Percentiles rank a stretch among this genome's conserved stretches.
These are phyloP conservation scores for Scaptomyza pallida DNA, from an alignment of 1,140 invertebrate genomes.

Conservation along the genomic window DNA sequence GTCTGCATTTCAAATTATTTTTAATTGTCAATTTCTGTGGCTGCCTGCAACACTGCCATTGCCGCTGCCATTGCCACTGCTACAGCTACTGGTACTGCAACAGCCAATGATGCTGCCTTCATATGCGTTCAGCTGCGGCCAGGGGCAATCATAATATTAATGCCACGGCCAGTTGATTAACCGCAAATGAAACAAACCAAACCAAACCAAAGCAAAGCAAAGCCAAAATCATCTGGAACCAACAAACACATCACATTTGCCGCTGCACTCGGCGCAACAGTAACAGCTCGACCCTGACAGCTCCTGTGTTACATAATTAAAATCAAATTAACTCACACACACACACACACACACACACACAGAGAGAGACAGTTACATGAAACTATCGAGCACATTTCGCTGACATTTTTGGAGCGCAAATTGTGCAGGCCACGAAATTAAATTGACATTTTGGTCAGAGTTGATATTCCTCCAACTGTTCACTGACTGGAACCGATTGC, in stretches of 20 bases:
- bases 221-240: slow-evolving; percentile 12
- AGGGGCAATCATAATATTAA: slow-evolving; percentile 74
- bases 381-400: slow-evolving; percentile 14
- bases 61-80: slow-evolving; percentile 28
- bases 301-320: slow-evolving; percentile 70
- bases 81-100: too few species aligned
- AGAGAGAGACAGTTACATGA: background rate
- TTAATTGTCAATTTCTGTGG: slow-evolving; percentile 73
- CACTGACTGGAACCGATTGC: slow-evolving; percentile 26
- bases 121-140: slow-evolving; percentile 37
- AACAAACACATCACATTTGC: background rate
- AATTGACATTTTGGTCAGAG: slow-evolving; percentile 63
- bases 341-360: slow-evolving; percentile 4
- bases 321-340: slow-evolving; percentile 73
- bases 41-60: slow-evolving; percentile 22
- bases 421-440: slow-evolving; percentile 27
- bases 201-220: background rate
- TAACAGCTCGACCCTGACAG: background rate
- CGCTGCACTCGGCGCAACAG: slow-evolving; percentile 11
- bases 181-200: slow-evolving; percentile 63
- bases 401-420: slow-evolving; percentile 36
- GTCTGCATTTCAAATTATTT: slow-evolving; percentile 78
- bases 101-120: slow-evolving; percentile 22
- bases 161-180: slow-evolving; percentile 74
- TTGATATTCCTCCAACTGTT: background rate